Conservation (phyloP, 2,797 vertebrate genomes). For the Spinibarbus caldwelli region DNA sequence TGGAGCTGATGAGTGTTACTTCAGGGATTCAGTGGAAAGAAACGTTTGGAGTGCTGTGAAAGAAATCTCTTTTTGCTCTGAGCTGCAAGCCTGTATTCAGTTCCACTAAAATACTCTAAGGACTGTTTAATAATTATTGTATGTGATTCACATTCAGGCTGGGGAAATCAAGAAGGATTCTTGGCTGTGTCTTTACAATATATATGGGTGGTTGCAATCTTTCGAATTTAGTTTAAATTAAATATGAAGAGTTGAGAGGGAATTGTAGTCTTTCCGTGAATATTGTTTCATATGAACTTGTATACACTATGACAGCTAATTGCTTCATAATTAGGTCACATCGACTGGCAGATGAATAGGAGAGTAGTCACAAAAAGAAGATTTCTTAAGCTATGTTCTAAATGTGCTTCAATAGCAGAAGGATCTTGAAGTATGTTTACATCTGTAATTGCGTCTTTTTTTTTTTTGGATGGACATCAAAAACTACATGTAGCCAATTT, state of each 20-base stretch:
- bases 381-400: too few relatives aligned
- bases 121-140: conserved; percentile 37
- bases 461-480: neutral
- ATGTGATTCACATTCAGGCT: conserved; percentile 25
- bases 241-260: neutral
- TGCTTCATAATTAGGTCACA: conserved; percentile 28
- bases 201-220: conserved; percentile 7
- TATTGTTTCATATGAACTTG: neutral
- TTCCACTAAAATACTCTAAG: conserved; percentile 36
- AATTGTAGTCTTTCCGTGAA: neutral
- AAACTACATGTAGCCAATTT: neutral
- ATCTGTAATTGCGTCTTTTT: neutral
- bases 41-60: conserved; percentile 52
- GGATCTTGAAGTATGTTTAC: neutral
- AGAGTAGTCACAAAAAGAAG: neutral
- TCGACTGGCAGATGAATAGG: conserved; percentile 1
- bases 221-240: conserved; percentile 13
- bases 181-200: neutral
- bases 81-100: conserved; percentile 16
- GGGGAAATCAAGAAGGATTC: conserved; percentile 31
- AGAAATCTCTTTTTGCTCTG: conserved; percentile 42
- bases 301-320: neutral
- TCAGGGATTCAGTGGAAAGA: conserved; percentile 47
- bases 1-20: conserved; percentile 53
- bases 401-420: neutral